These are phyloP conservation scores for Rhodinocichla rosea DNA, from an alignment of 2,113 vertebrate genomes.

Conservation along the genomic window DNA sequence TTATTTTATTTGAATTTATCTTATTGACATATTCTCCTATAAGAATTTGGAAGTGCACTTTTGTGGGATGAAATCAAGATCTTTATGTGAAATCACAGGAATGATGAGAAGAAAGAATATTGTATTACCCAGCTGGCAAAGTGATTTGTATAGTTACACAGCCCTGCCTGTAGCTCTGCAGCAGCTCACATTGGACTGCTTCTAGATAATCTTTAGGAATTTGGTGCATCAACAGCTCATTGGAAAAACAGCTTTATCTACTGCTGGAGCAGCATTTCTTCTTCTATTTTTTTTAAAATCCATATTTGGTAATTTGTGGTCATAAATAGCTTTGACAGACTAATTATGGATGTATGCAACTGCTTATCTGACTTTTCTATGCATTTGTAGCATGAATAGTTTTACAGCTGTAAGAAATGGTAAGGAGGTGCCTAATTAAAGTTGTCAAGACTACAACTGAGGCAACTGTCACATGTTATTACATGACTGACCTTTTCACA, in stretches of 20 bases:
- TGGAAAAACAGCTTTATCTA: neutral
- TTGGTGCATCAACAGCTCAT: neutral
- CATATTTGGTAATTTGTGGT: neutral
- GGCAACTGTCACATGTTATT: neutral
- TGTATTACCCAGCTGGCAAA: neutral
- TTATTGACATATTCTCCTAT: neutral
- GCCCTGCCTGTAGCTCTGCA: neutral
- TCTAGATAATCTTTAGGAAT: neutral
- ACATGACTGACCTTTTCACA: neutral
- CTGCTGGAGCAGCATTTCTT: neutral
- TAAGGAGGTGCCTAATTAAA: neutral
- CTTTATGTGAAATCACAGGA: neutral
- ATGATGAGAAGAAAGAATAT: neutral
- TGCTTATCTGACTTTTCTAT: neutral
- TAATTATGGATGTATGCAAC: neutral
- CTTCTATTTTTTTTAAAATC: neutral
- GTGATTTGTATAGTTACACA: neutral
- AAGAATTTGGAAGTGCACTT: neutral
- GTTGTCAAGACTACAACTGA: neutral
- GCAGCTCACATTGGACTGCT: neutral
- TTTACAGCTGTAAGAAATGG: neutral
- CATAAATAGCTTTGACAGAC: neutral
- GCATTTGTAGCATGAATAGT: neutral
- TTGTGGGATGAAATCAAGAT: neutral
- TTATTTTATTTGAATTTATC: neutral